phyloP scores from a whole-genome alignment of 2,113 vertebrate genomes.

The Mustela lutreola region DNA sequence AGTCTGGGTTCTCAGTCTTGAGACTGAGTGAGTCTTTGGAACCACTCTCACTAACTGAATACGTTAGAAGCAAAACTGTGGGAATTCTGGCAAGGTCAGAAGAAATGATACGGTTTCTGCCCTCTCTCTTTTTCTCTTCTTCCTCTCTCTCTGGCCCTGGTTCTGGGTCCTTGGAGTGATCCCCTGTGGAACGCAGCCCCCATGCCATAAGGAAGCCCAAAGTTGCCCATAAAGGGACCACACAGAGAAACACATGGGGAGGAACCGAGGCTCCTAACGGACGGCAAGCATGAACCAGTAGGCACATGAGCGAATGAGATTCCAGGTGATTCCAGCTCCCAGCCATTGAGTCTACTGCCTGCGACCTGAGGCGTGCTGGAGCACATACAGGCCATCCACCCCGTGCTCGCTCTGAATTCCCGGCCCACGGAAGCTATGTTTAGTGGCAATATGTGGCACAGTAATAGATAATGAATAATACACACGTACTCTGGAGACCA shows the following conservation, averaged over 20 bases:
- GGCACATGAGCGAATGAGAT: not conserved
- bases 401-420: not conserved
- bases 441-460: slow-evolving; percentile 1
- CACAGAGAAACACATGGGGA: not conserved
- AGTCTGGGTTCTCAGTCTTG: not conserved
- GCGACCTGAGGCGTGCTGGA: not conserved
- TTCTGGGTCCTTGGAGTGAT: not conserved
- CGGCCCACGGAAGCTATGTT: slow-evolving; percentile 21
- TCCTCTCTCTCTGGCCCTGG: not conserved
- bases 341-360: not conserved
- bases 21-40: not conserved
- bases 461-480: slow-evolving; percentile 5
- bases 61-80: not conserved
- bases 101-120: not conserved
- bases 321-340: not conserved
- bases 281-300: not conserved
- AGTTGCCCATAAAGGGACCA: not conserved
- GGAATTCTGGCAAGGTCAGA: slow-evolving; percentile 4
- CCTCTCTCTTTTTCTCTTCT: not conserved
- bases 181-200: not conserved
- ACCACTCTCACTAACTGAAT: not conserved
- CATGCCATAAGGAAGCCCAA: slow-evolving; percentile 1
- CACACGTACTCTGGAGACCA: not conserved
- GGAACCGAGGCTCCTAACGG: not conserved
- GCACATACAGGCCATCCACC: not conserved